Evolutionary conservation across 2,797 vertebrate species (phyloP).

Genomic region (Spinus olivaceus): DNA sequence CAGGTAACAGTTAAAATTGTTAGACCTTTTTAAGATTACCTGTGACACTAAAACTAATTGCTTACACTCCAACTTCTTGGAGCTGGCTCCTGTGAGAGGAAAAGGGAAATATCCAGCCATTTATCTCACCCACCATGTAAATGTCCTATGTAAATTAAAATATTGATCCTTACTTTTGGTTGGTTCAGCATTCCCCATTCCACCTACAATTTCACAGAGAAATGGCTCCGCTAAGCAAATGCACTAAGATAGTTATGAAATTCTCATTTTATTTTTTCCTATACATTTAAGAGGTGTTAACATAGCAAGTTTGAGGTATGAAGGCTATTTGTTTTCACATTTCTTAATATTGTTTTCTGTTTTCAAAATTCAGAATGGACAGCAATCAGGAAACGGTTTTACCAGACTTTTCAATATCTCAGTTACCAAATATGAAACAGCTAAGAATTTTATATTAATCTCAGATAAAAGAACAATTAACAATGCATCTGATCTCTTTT

Average conservation of each 20-base stretch:
- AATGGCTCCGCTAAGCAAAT: background rate
- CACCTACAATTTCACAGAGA: background rate
- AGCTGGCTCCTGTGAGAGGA: background rate
- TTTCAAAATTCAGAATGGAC: background rate
- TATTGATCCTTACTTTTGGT: constrained; percentile 22
- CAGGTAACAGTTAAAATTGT: background rate
- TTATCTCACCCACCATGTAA: constrained; percentile 20
- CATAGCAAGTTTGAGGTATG: accelerated
- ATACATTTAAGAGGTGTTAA: background rate
- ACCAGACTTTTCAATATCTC: background rate
- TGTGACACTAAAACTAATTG: constrained; percentile 18
- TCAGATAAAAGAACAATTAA: background rate
- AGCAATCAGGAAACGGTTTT: background rate
- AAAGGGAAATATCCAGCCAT: constrained; percentile 7
- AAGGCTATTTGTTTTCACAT: background rate
- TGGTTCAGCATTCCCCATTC: background rate
- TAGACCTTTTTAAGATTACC: background rate
- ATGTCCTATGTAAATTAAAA: constrained; percentile 35
- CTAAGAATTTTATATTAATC: background rate
- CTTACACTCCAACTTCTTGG: background rate
- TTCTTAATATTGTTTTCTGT: background rate
- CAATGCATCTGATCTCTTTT: background rate
- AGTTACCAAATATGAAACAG: background rate
- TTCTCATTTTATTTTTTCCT: background rate
- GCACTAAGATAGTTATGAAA: background rate